Percentiles rank a stretch among this genome's conserved stretches.
These are phyloP conservation scores for Protodeltote pygarga DNA, from an alignment of 2,888 invertebrate genomes.

Conservation along the genomic window DNA sequence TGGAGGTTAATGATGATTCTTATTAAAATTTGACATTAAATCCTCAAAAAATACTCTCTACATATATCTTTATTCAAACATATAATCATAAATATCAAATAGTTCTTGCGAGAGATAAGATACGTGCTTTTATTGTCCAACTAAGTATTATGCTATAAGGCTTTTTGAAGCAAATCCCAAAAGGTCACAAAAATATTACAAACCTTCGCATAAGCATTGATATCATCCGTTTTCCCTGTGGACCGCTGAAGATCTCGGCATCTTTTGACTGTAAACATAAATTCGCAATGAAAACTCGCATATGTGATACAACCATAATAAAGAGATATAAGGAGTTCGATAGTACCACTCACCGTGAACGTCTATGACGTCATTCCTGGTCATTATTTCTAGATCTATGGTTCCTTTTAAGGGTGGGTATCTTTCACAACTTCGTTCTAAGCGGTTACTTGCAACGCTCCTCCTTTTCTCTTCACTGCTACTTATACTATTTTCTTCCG, in stretches of 20 bases:
- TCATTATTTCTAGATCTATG: constrained; percentile 88
- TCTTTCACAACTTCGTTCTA: constrained; percentile 73
- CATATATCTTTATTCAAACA: background rate
- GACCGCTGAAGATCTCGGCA: constrained; percentile 91
- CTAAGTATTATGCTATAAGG: background rate
- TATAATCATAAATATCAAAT: background rate
- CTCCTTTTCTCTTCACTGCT: constrained; percentile 85
- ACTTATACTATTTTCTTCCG: constrained; percentile 81
- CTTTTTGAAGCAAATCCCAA: background rate
- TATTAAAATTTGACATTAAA: background rate
- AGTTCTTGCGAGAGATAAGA: no score
- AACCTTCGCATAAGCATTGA: constrained; percentile 94
- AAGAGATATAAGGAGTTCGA: constrained; percentile 56
- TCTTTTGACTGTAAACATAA: constrained; percentile 89
- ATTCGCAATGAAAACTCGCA: constrained; percentile 13
- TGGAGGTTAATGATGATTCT: constrained; percentile 50
- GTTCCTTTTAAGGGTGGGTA: constrained; percentile 83
- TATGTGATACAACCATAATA: constrained; percentile 12
- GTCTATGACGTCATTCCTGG: constrained; percentile 87
- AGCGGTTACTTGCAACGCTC: constrained; percentile 81
- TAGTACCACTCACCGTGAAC: constrained; percentile 90
- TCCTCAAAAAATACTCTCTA: background rate
- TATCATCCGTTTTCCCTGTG: constrained; percentile 88
- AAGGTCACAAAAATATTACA: constrained; percentile 21
- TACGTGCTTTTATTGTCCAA: background rate